Evolutionary conservation across 2,888 invertebrate species (phyloP).

Genomic region (Cyclophora punctaria): DNA sequence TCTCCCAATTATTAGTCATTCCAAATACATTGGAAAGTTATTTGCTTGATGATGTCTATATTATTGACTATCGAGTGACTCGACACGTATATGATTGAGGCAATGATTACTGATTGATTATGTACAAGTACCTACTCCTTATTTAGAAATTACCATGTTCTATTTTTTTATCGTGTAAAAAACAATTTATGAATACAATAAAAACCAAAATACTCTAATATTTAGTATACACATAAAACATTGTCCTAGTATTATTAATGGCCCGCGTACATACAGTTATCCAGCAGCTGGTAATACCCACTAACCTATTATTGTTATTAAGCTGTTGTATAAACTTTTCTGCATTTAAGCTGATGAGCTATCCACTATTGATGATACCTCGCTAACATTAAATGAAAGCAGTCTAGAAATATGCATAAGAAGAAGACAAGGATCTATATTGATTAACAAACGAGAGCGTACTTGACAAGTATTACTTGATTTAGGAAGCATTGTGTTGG

Average conservation of each 20-base stretch:
- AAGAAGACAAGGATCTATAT: conserved; percentile 54
- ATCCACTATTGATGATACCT: conserved; percentile 44
- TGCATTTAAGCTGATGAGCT: conserved; percentile 42
- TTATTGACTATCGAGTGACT: conserved; percentile 42
- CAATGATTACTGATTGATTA: conserved; percentile 29
- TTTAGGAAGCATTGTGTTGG: conserved; percentile 59
- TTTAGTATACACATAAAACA: neutral
- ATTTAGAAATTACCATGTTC: too few species aligned
- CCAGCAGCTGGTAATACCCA: conserved; percentile 25
- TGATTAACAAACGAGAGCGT: conserved; percentile 37
- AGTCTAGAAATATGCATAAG: conserved; percentile 57
- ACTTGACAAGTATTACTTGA: conserved; percentile 43
- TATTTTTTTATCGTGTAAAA: too few species aligned
- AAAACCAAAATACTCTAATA: too few species aligned
- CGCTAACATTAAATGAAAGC: conserved; percentile 54
- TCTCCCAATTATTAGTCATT: conserved; percentile 64
- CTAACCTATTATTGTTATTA: conserved; percentile 37
- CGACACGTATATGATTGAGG: conserved; percentile 47
- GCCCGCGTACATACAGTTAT: conserved; percentile 11
- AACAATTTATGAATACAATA: too few species aligned
- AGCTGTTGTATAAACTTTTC: conserved; percentile 32
- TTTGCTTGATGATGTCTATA: conserved; percentile 49
- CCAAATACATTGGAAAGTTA: conserved; percentile 65
- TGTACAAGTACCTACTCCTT: too few species aligned
- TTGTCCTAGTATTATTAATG: conserved; percentile 8